Evolutionary conservation across 2,113 vertebrate species (phyloP), one percentile per base, ranked within the genome.

Genomic region (Pluvialis apricaria): DNA sequence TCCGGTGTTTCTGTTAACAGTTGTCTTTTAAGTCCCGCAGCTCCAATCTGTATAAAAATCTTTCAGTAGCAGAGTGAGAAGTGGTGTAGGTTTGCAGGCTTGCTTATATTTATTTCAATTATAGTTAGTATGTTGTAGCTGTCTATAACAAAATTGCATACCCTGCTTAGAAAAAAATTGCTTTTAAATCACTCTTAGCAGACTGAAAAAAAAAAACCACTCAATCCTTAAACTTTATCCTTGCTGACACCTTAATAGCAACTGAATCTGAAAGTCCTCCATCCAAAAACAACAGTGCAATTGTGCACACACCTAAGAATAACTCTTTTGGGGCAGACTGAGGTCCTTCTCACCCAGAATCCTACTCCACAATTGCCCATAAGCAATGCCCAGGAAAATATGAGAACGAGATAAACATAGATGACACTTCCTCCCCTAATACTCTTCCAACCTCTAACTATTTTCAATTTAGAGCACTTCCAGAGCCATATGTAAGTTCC

Each of bases 351-450:
- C 10, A 2, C 6, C 34, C 49, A 61, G 19, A 71, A n/a, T 54
- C 36, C 24, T 83, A 2, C 13, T 45, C 24, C 31, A 49, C 28
- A 17, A 10, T 3, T 26, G 14, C 42, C 28, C 20, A 10, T 68
- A 58, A 76, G 17, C 19, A 71, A 20, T 29, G 16, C 17, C 32
- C 34, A 61, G 54, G 18, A 51, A 42, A 83, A 64, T 7, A 77
- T 0, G 3, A 57, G 28, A 83, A 36, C 22, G 47, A 44, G 10
- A 17, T 52, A 60, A 82, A 34, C 0, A 0, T 5, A 58, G 5
- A 7, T 72, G 20, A 8, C 2, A 1, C 18, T 76, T 76, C 8
- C 8, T 68, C 26, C 28, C 5, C 5, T 42, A 57, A 36, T 20
- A 47, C 18, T 75, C 15, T 87, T 60, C 32, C 15, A 84, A 1